Conservation (phyloP, 1,140 invertebrate genomes). For the Penaeus chinensis region DNA sequence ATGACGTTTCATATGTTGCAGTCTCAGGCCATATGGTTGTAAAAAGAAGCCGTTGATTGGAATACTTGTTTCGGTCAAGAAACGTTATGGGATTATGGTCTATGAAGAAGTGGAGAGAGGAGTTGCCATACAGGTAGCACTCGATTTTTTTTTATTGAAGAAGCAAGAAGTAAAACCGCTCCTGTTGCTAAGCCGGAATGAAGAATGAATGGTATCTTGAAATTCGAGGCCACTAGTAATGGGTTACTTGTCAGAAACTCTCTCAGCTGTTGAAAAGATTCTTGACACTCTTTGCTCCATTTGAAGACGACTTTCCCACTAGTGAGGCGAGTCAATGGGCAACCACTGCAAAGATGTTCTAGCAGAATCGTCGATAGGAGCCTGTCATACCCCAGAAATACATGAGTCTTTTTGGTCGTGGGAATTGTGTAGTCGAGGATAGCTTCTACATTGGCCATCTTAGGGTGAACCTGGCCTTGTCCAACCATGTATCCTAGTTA, state of each 20-base stretch:
- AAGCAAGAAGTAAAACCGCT: too few relatives aligned
- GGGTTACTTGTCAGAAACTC: not conserved
- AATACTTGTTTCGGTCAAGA: too few relatives aligned
- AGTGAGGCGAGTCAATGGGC: constrained; percentile 13
- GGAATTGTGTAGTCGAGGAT: not conserved
- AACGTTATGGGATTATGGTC: too few relatives aligned
- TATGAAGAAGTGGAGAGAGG: too few relatives aligned
- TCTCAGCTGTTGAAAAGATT: not conserved
- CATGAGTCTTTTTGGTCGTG: constrained; percentile 6
- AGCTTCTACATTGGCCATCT: constrained; percentile 17
- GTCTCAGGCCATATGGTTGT: too few relatives aligned
- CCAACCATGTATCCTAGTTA: not conserved
- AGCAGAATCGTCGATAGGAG: constrained; percentile 14
- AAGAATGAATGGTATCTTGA: too few relatives aligned
- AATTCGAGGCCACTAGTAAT: not conserved
- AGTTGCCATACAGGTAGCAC: too few relatives aligned
- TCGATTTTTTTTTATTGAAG: too few relatives aligned
- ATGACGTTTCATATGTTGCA: too few relatives aligned
- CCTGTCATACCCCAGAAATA: constrained; percentile 15
- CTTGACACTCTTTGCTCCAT: not conserved
- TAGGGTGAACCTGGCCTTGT: not conserved
- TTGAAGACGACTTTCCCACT: constrained; percentile 6
- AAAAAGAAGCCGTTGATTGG: too few relatives aligned
- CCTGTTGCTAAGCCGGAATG: too few relatives aligned
- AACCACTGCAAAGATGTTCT: not conserved